Evolutionary conservation across 2,113 vertebrate species (phyloP), one percentile per base, ranked within the genome.

Genomic region (Corythornis madagascariensis): DNA sequence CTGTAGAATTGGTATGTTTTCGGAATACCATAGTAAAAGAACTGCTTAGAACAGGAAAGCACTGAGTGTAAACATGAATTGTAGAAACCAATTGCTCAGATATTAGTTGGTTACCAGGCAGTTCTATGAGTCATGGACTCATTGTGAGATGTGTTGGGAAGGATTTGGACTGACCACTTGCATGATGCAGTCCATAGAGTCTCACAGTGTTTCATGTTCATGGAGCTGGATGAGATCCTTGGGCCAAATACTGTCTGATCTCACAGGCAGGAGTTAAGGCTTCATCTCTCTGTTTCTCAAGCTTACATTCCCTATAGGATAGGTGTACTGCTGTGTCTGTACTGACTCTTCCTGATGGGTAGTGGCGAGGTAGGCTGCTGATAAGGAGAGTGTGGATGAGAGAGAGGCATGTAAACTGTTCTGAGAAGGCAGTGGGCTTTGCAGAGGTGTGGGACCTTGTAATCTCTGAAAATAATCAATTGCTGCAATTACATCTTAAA

Each of bases 401-500:
- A 63, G 53, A 20, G 26, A 80, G 43, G 40, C 11, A 2, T 2
- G 5, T 19, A 38, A 56, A 26, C 52, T 77, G 11, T 18, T 74
- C 8, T 18, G 65, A 52, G 48, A 52, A 43, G 11, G 42, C 13
- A 59, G 52, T 0, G 0, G 70, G 17, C 52, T 76, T 83, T 3
- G 1, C 0, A 4, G 17, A 45, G 38, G 13, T 1, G 0, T 9
- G 25, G 42, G 86, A 11, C 52, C 17, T 2, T 21, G 8, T 24
- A 0, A 55, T n/a, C 25, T 71, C 33, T 69, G 22, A 43, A 52
- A 75, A 11, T 40, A 75, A 11, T 40, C 38, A 81, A 56, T 40
- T 73, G 31, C 48, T 81, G 26, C 76, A 64, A 18, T 60, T 71
- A 28, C 43, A 13, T 48, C 38, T 52, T 64, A 33, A 48, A 83